Evolutionary conservation across 2,797 vertebrate species (phyloP).

Genomic region (Pangasius larnaudii): DNA sequence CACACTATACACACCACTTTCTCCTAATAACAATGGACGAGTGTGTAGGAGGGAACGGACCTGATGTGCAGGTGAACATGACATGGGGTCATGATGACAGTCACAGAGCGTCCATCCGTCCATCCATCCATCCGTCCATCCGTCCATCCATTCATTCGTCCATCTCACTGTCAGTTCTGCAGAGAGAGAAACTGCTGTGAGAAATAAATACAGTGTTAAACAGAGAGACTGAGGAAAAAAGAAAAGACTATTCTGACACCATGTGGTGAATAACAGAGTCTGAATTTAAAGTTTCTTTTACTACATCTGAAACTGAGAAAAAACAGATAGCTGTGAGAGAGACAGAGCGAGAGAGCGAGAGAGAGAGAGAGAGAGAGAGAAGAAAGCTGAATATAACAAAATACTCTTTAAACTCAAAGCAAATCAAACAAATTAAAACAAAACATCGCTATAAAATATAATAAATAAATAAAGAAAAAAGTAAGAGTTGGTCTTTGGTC

Average conservation of each 20-base stretch:
- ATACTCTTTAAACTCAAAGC: neutral
- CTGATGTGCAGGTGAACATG: neutral
- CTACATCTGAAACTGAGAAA: neutral
- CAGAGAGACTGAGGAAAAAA: neutral
- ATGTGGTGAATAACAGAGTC: conserved; percentile 1
- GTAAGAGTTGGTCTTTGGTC: neutral
- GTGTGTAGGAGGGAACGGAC: neutral
- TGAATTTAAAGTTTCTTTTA: neutral
- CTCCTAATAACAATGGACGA: neutral
- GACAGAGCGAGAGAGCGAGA: no score
- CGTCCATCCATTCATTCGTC: neutral
- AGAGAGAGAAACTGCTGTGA: neutral
- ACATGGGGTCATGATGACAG: neutral
- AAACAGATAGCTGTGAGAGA: neutral
- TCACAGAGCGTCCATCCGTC: neutral
- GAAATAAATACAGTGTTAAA: neutral
- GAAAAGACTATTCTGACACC: conserved; percentile 25
- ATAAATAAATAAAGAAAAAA: neutral
- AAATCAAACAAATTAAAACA: neutral
- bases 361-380: no score
- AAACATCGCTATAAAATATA: neutral
- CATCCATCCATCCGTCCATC: no score
- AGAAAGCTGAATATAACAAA: neutral
- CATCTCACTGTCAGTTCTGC: neutral
- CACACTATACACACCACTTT: neutral